phyloP scores from a whole-genome alignment of 2,888 invertebrate species.

The Diloba caeruleocephala region DNA sequence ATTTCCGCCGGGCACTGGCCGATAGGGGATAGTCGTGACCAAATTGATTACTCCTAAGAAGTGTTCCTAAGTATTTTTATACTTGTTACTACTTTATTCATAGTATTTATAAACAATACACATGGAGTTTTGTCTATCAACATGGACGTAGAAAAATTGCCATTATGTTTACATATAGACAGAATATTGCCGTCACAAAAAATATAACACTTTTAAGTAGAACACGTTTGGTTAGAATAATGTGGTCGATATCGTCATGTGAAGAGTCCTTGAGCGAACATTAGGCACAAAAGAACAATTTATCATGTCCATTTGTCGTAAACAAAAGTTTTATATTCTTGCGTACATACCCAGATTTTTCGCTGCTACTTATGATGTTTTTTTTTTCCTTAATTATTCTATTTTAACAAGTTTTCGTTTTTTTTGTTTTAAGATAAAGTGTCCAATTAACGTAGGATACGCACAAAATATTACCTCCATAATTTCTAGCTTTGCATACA shows the following conservation, averaged over 20 bases:
- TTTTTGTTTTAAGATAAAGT: too few species aligned
- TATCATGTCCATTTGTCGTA: not conserved
- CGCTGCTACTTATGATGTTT: too few species aligned
- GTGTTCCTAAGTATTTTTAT: too few species aligned
- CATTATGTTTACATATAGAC: too few species aligned
- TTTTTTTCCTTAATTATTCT: too few species aligned
- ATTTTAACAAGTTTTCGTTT: too few species aligned
- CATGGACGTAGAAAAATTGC: conserved; percentile 1
- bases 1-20: not conserved
- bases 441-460: too few species aligned
- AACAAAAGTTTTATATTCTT: not conserved
- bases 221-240: conserved; percentile 5
- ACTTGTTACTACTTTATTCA: too few species aligned
- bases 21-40: not conserved
- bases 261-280: not conserved
- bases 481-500: too few species aligned
- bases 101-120: not conserved
- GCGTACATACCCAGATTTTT: not conserved
- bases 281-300: not conserved
- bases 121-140: conserved; percentile 7
- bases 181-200: too few species aligned
- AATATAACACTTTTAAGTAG: too few species aligned
- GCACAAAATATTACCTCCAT: too few species aligned
- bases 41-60: not conserved
- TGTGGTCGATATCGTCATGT: not conserved